These are phyloP conservation scores for Sebastes wilsoni DNA, from an alignment of 2,797 vertebrate genomes.

Conservation along the genomic window DNA sequence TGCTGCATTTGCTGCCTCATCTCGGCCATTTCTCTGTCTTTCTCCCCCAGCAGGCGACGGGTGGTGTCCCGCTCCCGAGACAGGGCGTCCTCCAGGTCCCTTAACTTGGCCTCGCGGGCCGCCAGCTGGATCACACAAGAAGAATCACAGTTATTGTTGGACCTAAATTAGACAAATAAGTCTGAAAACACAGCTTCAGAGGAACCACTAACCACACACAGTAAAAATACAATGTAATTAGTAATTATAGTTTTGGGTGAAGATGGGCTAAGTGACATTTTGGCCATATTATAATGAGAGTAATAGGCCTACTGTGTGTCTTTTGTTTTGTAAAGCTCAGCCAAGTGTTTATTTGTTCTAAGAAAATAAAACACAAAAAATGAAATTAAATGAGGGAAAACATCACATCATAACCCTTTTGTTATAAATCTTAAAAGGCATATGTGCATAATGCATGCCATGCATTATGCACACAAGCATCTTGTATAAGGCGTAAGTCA, in stretches of 20 bases:
- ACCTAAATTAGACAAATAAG: neutral
- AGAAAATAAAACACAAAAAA: too few relatives aligned
- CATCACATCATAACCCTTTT: neutral
- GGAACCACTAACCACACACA: neutral
- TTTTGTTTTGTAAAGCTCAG: too few relatives aligned
- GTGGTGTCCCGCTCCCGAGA: conserved; percentile 89
- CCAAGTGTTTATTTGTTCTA: too few relatives aligned
- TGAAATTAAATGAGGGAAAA: neutral
- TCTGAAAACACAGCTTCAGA: neutral
- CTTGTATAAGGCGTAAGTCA: neutral
- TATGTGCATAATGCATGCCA: neutral
- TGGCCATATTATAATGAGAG: neutral
- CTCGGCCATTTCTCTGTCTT: conserved; percentile 94
- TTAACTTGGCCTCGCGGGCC: conserved; percentile 91
- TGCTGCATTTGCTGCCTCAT: conserved; percentile 95
- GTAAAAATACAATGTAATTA: neutral
- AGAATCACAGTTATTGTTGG: neutral
- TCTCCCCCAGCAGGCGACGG: conserved; percentile 89
- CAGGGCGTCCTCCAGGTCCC: conserved; percentile 91
- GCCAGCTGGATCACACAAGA: conserved; percentile 82
- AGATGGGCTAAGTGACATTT: neutral
- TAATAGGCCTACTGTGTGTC: too few relatives aligned
- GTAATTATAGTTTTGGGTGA: neutral
- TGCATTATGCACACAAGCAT: neutral
- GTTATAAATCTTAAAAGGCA: neutral